Base-by-base conservation (phyloP, 2,797 vertebrate genomes). In the Myotis planiceps region DNA sequence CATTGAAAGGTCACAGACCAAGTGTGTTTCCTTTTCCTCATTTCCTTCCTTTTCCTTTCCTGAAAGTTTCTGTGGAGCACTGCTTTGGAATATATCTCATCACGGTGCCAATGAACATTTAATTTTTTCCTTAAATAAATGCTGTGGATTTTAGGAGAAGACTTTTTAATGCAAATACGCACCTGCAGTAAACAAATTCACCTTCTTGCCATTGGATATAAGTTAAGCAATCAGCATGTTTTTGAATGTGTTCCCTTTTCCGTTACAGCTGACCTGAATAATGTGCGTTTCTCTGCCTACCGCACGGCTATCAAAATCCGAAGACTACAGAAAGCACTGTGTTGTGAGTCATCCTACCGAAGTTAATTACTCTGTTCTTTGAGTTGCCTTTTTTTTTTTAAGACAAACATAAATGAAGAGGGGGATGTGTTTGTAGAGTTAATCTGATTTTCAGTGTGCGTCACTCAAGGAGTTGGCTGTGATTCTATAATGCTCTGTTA, bases 221-320 rank as follows among this genome's bases (percentile, higher is more conserved):
- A 78, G 60, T 55, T 53, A 79, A 93, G 29, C 82, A 53, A 47
- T 78, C 92, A 92, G 29, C 60, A 25, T n/a, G 34, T 55, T 13
- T 94, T 49, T 71, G 18, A 29, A 93, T 90, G n/a, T 96, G 47
- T 97, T 53, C 87, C 94, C 32, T 98, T 82, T 96, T 90, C 51
- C 90, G 0, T 98, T 99, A 94, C 97, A 99, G 99, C 99, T 83
- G 99, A 99, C 98, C 97, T 99, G 97, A 99, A 99, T 98, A 99
- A 99, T 0, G 99, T 99, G 49, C 99, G 99, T 93, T 99, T 99
- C 98, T 99, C 99, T 9, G 99, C 99, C 55, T 99, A 99, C 98
- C 99, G 99, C 93, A 99, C 99, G 0, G 99, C 99, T 85, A 99
- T 99, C 99, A 99, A 99, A 98, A 99, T 99, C 97, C 99, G 99